Evolutionary conservation across 2,113 vertebrate species (phyloP).

Genomic region (Cottus gobio): DNA sequence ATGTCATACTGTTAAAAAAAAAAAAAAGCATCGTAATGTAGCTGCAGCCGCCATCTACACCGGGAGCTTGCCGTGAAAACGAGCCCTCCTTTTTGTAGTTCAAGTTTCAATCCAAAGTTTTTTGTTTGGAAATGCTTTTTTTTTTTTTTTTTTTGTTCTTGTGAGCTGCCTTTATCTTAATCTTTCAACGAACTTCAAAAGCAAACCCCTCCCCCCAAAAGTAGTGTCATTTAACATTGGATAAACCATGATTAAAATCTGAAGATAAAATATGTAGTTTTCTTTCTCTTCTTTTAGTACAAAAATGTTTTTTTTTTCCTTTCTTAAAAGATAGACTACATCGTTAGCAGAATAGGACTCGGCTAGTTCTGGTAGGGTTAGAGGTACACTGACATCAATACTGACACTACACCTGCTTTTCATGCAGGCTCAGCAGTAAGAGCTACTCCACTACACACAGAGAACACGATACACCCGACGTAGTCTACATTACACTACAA

Average conservation of each 20-base stretch:
- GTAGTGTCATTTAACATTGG: constrained; percentile 67
- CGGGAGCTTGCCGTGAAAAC: constrained; percentile 61
- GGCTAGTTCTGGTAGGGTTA: constrained; percentile 77
- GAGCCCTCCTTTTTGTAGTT: constrained; percentile 70
- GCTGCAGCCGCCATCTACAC: constrained; percentile 49
- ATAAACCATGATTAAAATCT: constrained; percentile 68
- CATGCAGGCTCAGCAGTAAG: constrained; percentile 73
- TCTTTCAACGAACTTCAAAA: constrained; percentile 49
- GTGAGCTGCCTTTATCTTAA: constrained; percentile 70
- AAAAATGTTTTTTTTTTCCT: constrained; percentile 55
- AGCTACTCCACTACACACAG: constrained; percentile 77
- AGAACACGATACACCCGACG: constrained; percentile 70
- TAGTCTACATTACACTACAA: constrained; percentile 67
- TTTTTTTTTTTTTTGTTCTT: constrained; percentile 48
- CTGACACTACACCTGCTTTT: constrained; percentile 74
- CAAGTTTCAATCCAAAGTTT: constrained; percentile 84
- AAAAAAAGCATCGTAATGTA: constrained; percentile 31
- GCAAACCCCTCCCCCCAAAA: constrained; percentile 40
- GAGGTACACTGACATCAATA: constrained; percentile 78
- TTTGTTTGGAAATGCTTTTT: constrained; percentile 80
- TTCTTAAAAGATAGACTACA: constrained; percentile 72
- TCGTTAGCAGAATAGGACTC: constrained; percentile 75
- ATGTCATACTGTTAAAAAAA: constrained; percentile 19
- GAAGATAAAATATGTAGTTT: constrained; percentile 68
- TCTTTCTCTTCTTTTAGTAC: constrained; percentile 77